Percentiles rank a stretch among this genome's conserved stretches.
Evolutionary conservation across 2,888 invertebrate genomes (phyloP).

Genomic region (Drosophila siamana): DNA sequence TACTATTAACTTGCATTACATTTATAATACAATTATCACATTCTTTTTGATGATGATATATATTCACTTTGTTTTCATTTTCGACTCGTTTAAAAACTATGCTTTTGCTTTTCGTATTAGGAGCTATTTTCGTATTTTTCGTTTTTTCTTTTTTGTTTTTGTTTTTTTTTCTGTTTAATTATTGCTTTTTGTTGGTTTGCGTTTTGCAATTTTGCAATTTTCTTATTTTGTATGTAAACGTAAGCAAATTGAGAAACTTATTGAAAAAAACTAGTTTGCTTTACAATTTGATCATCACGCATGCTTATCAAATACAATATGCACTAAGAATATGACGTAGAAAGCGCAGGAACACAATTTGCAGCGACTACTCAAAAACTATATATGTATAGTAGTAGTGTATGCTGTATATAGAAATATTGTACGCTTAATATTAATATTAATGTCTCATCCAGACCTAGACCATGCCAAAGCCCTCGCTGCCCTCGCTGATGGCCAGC

Average conservation of each 20-base stretch:
- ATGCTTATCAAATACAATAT: conserved; percentile 31
- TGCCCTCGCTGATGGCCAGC: conserved; percentile 97
- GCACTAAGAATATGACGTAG: conserved; percentile 25
- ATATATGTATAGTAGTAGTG: conserved; percentile 15
- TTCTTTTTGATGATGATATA: conserved; percentile 81
- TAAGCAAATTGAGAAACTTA: conserved; percentile 25
- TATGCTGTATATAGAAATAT: conserved; percentile 2
- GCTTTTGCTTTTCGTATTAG: conserved; percentile 50
- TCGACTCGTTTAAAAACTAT: conserved; percentile 48
- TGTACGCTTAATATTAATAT: conserved; percentile 11
- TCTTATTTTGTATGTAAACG: conserved; percentile 19
- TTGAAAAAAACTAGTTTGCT: conserved; percentile 19
- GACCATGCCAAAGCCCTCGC: conserved; percentile 93
- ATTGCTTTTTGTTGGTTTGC: conserved; percentile 38
- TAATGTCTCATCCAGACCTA: conserved; percentile 47
- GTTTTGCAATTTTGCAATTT: conserved; percentile 26
- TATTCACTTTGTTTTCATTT: conserved; percentile 64
- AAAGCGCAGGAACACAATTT: conserved; percentile 76
- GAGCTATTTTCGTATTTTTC: conserved; percentile 23
- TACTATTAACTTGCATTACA: conserved; percentile 74
- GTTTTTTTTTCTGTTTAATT: conserved; percentile 2
- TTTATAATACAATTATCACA: conserved; percentile 80
- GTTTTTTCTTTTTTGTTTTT: too few relatives aligned
- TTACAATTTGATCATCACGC: conserved; percentile 21
- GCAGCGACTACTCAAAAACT: conserved; percentile 53